Base-by-base conservation (phyloP, 1,140 invertebrate species). In the Acyrthosiphon pisum region DNA sequence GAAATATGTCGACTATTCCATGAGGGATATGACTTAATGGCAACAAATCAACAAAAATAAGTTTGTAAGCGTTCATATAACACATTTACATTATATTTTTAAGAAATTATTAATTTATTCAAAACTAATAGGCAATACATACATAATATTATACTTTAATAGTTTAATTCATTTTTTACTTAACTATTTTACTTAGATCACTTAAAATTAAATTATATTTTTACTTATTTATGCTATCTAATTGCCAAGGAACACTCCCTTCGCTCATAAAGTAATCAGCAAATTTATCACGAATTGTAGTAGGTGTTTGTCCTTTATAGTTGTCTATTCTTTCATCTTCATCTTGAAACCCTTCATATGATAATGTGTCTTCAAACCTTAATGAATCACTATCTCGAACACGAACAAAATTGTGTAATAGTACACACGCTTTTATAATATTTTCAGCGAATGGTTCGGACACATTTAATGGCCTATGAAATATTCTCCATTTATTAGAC, bases 401-500 rank as follows among this genome's bases (percentile, higher is more conserved):
- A 46, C 44, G 44, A 46, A 46, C 44, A 46, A 9, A 46, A 46
- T 46, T 46, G 44, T 9, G 44, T 46, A 46, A 90, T 86, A 94
- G 56, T 68, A 81, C n/a, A 53, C 92, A 91, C 23, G 93, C 93
- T 93, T 94, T 94, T 44, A 94, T 93, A 83, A 94, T 94, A 41
- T 93, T 84, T 50, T 90, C 81, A 46, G 93, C 94, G 46, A 94
- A 94, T 2, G 94, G 91, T 35, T 83, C 23, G 9, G 93, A 50
- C 1, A 94, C 94, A 94, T 94, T 94, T 11, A 95, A 68, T 48
- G 89, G 84, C 41, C 93, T 26, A 53, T 94, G 93, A 84, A 94
- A 94, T 26, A 94, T 94, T 56, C 94, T 91, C 94, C 94, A 94
- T 86, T 94, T 94, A 56, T 94, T 96, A 95, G 44, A 46, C 44